These are phyloP conservation scores for Amphibalanus amphitrite DNA, from an alignment of 1,140 invertebrate species.

Conservation along the genomic window DNA sequence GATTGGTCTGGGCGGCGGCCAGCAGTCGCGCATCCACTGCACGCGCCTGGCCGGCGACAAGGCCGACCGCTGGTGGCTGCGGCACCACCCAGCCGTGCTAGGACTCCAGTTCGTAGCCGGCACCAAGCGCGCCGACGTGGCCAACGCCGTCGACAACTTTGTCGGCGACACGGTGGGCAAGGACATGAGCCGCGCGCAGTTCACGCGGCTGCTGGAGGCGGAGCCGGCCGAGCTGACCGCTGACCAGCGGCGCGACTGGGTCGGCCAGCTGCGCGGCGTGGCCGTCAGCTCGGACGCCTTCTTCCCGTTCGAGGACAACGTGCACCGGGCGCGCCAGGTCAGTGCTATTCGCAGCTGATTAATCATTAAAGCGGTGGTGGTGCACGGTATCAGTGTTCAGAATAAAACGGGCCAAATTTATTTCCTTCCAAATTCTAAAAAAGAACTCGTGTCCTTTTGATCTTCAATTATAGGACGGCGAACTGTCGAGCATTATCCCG, in stretches of 20 bases:
- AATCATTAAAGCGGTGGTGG: too few relatives aligned
- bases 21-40: conserved; percentile 94
- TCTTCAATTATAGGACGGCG: too few relatives aligned
- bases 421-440: too few relatives aligned
- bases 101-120: conserved; percentile 74
- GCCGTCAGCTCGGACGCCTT: conserved; percentile 94
- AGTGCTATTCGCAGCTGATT: too few relatives aligned
- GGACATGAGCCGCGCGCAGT: conserved; percentile 47
- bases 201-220: conserved; percentile 53
- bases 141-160: conserved; percentile 91
- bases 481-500: too few relatives aligned
- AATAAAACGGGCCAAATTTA: too few relatives aligned
- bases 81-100: conserved; percentile 75
- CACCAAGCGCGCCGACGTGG: conserved; percentile 77
- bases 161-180: conserved; percentile 28
- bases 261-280: conserved; percentile 59
- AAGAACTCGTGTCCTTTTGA: too few relatives aligned
- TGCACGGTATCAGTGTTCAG: too few relatives aligned
- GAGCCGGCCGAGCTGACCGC: conserved; percentile 42
- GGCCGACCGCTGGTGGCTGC: conserved; percentile 95
- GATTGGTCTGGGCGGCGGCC: conserved; percentile 91
- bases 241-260: conserved; percentile 59
- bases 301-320: conserved; percentile 95
- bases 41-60: conserved; percentile 92
- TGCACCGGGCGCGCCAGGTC: conserved; percentile 82